Conservation (phyloP, 92 coral and sea anemone genomes). For the Plumapathes pennacea region DNA sequence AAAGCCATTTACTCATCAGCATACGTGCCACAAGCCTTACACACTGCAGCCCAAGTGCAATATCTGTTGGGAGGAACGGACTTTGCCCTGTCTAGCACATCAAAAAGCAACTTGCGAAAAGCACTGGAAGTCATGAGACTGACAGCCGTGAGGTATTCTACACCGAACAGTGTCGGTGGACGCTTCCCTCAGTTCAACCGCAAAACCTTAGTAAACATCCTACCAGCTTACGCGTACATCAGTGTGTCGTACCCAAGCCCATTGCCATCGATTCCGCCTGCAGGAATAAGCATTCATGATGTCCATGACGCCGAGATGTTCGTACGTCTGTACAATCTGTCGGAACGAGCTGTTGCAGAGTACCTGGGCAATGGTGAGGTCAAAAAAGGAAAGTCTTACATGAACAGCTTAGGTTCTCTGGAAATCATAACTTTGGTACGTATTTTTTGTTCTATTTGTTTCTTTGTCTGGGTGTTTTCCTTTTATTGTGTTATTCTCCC, state of each 20-base stretch:
- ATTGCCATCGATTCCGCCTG: background rate
- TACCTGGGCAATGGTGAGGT: background rate
- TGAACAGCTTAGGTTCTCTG: constrained; percentile 18
- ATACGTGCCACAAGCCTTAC: constrained; percentile 56
- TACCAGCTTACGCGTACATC: constrained; percentile 64
- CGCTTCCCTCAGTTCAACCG: constrained; percentile 61
- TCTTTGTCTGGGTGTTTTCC: background rate
- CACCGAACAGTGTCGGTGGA: constrained; percentile 61
- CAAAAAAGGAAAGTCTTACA: background rate
- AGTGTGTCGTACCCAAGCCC: constrained; percentile 18
- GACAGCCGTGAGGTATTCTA: constrained; percentile 40
- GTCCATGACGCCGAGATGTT: constrained; percentile 4
- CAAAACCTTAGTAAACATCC: constrained; percentile 6
- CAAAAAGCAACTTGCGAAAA: constrained; percentile 39
- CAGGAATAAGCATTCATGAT: background rate
- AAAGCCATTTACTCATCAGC: constrained; percentile 61
- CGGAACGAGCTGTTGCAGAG: background rate
- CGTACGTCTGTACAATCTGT: background rate
- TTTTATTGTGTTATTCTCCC: background rate
- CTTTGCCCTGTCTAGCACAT: constrained; percentile 19
- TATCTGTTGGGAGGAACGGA: constrained; percentile 60
- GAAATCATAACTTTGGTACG: constrained; percentile 8
- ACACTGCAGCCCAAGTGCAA: constrained; percentile 45
- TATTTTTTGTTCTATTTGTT: background rate
- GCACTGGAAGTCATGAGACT: constrained; percentile 22